Evolutionary conservation across 2,888 invertebrate species (phyloP).

Genomic region (Agrotis segetum): DNA sequence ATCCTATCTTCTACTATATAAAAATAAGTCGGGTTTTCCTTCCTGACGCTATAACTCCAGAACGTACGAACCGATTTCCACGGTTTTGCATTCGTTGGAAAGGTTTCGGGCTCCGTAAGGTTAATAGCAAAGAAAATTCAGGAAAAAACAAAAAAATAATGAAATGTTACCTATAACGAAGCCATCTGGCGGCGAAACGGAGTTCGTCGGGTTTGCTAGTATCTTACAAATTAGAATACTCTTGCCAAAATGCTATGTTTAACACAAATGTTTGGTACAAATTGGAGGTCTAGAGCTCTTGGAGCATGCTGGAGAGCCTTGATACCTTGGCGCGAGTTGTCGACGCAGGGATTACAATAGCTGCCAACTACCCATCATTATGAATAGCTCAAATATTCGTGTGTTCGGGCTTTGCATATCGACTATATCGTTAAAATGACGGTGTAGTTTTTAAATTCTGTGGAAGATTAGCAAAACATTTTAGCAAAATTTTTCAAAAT

Average conservation of each 20-base stretch:
- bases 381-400: conserved; percentile 14
- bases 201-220: too few species aligned
- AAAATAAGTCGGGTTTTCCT: too few species aligned
- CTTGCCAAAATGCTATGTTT: conserved; percentile 24
- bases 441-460: conserved; percentile 12
- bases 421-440: conserved; percentile 9
- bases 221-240: conserved; percentile 1
- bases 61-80: too few species aligned
- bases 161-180: too few species aligned
- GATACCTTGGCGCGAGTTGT: conserved; percentile 33
- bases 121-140: too few species aligned
- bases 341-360: conserved; percentile 30
- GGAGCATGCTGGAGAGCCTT: neutral
- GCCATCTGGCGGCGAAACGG: too few species aligned
- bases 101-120: too few species aligned
- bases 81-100: too few species aligned
- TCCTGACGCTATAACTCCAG: too few species aligned
- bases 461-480: neutral
- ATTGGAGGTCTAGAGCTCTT: conserved; percentile 9
- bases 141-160: too few species aligned
- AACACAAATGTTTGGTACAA: conserved; percentile 23
- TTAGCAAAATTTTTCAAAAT: too few species aligned
- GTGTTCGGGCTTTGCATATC: conserved; percentile 3
- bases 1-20: too few species aligned
- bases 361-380: conserved; percentile 17